These are phyloP conservation scores for Phorcus lineatus DNA, from an alignment of 2,888 invertebrate species.

Conservation along the genomic window DNA sequence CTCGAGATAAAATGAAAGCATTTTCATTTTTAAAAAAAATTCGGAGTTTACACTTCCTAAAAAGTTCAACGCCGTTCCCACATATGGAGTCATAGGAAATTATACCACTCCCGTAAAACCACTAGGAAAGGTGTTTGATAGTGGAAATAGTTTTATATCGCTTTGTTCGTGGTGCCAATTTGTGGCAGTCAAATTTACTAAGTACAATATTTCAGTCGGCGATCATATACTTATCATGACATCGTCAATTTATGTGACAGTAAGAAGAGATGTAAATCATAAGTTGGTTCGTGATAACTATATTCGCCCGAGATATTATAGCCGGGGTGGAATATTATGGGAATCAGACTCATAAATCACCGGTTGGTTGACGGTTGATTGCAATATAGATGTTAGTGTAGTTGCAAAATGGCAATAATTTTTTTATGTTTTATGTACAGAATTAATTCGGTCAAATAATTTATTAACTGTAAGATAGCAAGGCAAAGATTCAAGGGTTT, in stretches of 20 bases:
- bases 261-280: slow-evolving; percentile 23
- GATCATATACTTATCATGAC: slow-evolving; percentile 17
- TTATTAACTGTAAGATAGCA: too few relatives aligned
- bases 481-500: too few relatives aligned
- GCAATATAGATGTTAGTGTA: too few relatives aligned
- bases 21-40: too few relatives aligned
- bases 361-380: too few relatives aligned
- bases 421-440: too few relatives aligned
- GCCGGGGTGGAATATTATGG: slow-evolving; percentile 10
- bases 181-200: slow-evolving; percentile 9
- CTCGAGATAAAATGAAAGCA: too few relatives aligned
- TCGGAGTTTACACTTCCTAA: too few relatives aligned
- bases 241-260: slow-evolving; percentile 23
- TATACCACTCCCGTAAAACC: not conserved
- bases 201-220: slow-evolving; percentile 18
- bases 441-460: too few relatives aligned
- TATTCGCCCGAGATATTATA: not conserved
- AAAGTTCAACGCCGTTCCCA: too few relatives aligned
- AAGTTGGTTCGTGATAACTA: not conserved
- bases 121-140: not conserved
- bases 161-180: slow-evolving; percentile 7
- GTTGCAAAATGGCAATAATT: too few relatives aligned
- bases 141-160: not conserved
- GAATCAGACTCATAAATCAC: not conserved
- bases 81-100: not conserved